Conservation (phyloP, 2,113 vertebrate genomes). For the Leptodactylus fuscus region DNA sequence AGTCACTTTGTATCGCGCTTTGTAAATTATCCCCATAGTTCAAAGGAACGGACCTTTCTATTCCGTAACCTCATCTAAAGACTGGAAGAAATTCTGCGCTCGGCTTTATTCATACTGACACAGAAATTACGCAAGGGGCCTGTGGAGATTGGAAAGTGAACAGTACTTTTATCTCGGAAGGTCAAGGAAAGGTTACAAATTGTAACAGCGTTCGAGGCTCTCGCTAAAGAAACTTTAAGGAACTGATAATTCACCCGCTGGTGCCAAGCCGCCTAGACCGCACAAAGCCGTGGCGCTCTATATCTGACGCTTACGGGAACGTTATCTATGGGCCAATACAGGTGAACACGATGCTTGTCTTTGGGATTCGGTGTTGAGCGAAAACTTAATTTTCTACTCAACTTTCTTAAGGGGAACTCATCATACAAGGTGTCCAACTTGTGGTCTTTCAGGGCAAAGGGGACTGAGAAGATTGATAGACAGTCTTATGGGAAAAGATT, state of each 20-base stretch:
- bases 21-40: background rate
- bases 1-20: background rate
- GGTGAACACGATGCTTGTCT: background rate
- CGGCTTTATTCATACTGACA: background rate
- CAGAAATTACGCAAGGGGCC: background rate
- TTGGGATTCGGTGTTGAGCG: no score
- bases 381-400: background rate
- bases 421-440: background rate
- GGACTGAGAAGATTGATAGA: no score
- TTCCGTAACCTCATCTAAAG: constrained; percentile 2
- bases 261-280: background rate
- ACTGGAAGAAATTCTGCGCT: background rate
- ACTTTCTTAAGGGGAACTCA: background rate
- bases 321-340: background rate
- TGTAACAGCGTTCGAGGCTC: background rate
- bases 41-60: background rate
- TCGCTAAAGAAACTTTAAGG: constrained; percentile 1
- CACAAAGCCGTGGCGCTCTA: background rate
- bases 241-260: background rate
- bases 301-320: background rate
- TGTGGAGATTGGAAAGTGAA: constrained; percentile 5
- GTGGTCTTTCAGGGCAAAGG: no score
- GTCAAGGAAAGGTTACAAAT: background rate
- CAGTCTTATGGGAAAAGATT: no score
- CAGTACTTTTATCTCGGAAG: constrained; percentile 5